Conservation (phyloP, 2,113 vertebrate species). For the Acrocephalus kingi region DNA sequence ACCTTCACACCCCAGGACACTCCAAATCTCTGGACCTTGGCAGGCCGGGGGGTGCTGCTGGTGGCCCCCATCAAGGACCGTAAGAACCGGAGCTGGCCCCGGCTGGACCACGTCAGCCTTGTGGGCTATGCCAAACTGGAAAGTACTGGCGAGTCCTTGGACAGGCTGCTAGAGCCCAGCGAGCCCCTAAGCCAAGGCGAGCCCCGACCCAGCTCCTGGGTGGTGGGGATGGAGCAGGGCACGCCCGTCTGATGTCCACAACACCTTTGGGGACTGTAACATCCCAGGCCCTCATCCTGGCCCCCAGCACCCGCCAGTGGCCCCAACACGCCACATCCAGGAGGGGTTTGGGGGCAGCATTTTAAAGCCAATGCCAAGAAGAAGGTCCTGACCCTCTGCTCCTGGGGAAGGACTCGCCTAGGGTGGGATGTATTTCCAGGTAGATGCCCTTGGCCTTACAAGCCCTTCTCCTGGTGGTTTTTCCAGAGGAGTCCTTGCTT, state of each 20-base stretch:
- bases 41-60: slow-evolving; percentile 36
- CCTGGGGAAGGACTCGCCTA: fast-evolving
- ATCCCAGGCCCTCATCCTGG: not conserved
- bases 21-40: slow-evolving; percentile 77
- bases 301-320: not conserved
- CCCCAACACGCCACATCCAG: not conserved
- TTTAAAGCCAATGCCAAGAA: not conserved
- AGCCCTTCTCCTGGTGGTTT: not conserved
- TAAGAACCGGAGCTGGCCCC: slow-evolving; percentile 88
- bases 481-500: not conserved
- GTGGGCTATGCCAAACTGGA: slow-evolving; percentile 84
- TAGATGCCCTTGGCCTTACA: not conserved
- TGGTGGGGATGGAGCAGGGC: slow-evolving; percentile 19
- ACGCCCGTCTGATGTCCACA: not conserved
- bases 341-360: fast-evolving
- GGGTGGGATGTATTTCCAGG: not conserved
- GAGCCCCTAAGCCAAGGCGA: slow-evolving; percentile 30
- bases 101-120: slow-evolving; percentile 78
- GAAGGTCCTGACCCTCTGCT: not conserved
- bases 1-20: slow-evolving; percentile 70
- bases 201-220: slow-evolving; percentile 33
- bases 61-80: slow-evolving; percentile 71
- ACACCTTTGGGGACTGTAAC: fast-evolving
- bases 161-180: slow-evolving; percentile 74
- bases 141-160: slow-evolving; percentile 79